phyloP scores from a whole-genome alignment of 2,888 invertebrate species.

The Eledone cirrhosa region DNA sequence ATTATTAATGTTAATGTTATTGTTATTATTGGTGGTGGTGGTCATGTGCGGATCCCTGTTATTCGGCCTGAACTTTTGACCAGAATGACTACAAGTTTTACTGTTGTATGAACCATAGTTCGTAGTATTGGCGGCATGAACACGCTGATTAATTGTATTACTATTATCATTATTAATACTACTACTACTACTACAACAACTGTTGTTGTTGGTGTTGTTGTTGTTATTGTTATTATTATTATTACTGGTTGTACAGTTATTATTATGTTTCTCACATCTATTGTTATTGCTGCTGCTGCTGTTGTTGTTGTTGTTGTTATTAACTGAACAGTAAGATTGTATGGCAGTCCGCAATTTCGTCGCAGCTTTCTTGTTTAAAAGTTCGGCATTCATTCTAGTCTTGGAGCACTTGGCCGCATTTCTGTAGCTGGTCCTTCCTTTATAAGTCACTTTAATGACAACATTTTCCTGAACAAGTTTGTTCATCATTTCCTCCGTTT shows the following conservation, averaged over 20 bases:
- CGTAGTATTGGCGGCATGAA: no score
- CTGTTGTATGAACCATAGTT: no score
- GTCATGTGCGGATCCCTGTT: no score
- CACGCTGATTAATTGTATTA: no score
- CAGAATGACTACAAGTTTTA: no score
- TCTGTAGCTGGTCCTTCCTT: conserved; percentile 85
- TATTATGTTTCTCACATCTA: no score
- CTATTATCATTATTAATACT: no score
- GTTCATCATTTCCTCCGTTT: conserved; percentile 73
- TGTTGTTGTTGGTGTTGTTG: not conserved
- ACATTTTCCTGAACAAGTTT: conserved; percentile 79
- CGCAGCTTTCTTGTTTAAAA: not conserved
- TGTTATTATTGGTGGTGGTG: no score
- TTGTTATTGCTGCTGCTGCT: not conserved
- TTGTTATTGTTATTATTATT: not conserved
- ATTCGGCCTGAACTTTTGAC: no score
- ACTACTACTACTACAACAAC: no score
- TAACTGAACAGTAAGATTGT: not conserved
- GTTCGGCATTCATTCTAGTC: conserved; percentile 62
- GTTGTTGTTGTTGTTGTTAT: not conserved
- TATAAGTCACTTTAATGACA: conserved; percentile 85
- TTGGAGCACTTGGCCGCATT: conserved; percentile 77
- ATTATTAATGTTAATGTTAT: no score
- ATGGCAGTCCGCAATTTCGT: conserved; percentile 16
- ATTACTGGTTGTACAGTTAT: not conserved